Conservation (phyloP, 2,797 vertebrate genomes). For the Anolis apletophallus region DNA sequence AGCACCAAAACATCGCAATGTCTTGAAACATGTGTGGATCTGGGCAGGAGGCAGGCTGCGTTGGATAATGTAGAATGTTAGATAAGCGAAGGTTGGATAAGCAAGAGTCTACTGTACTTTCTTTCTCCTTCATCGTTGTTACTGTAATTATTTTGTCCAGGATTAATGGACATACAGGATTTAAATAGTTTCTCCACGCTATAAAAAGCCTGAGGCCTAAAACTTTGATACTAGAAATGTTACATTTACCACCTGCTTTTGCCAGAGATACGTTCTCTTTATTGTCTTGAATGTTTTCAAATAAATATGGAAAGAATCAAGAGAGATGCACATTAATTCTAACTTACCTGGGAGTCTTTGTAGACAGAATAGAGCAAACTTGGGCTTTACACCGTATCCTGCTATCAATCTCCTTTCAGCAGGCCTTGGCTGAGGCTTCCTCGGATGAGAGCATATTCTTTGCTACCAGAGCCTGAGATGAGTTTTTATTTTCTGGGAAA, state of each 20-base stretch:
- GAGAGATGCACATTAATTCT: conserved; percentile 1
- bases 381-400: not conserved
- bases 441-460: not conserved
- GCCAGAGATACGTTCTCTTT: too few relatives aligned
- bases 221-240: not conserved
- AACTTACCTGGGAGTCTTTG: conserved; percentile 39
- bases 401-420: conserved; percentile 1
- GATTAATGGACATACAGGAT: not conserved
- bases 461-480: not conserved
- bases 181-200: not conserved
- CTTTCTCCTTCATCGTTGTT: not conserved
- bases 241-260: not conserved
- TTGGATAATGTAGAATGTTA: too few relatives aligned
- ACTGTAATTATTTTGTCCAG: not conserved
- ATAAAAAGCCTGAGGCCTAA: not conserved
- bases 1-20: too few relatives aligned
- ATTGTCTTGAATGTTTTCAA: not conserved
- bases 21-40: too few relatives aligned
- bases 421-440: conserved; percentile 2
- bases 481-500: accelerated
- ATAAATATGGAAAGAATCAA: not conserved
- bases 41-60: too few relatives aligned
- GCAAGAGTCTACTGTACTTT: too few relatives aligned
- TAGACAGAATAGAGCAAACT: not conserved
- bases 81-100: too few relatives aligned